Conservation (phyloP, 2,888 invertebrate genomes). For the Merodon equestris region DNA sequence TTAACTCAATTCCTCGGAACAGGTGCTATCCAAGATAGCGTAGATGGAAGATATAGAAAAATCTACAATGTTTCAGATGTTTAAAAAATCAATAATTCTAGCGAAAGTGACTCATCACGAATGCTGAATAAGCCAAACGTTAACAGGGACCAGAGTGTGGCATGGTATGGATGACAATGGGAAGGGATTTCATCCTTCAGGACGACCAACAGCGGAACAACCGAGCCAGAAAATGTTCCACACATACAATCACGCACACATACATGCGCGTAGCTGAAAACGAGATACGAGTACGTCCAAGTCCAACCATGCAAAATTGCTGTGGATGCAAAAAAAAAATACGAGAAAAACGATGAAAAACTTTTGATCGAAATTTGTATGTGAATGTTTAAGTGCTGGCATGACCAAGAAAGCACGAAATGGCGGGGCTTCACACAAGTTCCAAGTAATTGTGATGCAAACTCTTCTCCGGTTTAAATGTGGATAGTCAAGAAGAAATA, state of each 20-base stretch:
- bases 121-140: conserved; percentile 31
- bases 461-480: no score
- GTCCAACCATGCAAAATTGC: conserved; percentile 13
- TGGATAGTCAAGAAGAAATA: conserved; percentile 25
- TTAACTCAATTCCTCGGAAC: no score
- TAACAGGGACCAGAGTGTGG: conserved; percentile 3
- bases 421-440: no score
- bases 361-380: conserved; percentile 54
- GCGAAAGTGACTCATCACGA: conserved; percentile 71
- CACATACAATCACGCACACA: not conserved
- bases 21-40: no score
- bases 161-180: not conserved
- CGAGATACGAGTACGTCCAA: not conserved
- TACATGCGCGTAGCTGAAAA: conserved; percentile 1
- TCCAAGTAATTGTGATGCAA: no score
- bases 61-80: no score
- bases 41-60: conserved; percentile 4
- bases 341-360: conserved; percentile 40
- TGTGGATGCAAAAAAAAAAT: not conserved
- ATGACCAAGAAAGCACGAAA: conserved; percentile 67
- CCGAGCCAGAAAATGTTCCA: conserved; percentile 54
- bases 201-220: conserved; percentile 43
- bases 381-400: conserved; percentile 66
- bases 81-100: conserved; percentile 70
- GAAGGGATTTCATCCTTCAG: not conserved